Conservation (phyloP, 2,113 vertebrate genomes). For the Channa maculata region DNA sequence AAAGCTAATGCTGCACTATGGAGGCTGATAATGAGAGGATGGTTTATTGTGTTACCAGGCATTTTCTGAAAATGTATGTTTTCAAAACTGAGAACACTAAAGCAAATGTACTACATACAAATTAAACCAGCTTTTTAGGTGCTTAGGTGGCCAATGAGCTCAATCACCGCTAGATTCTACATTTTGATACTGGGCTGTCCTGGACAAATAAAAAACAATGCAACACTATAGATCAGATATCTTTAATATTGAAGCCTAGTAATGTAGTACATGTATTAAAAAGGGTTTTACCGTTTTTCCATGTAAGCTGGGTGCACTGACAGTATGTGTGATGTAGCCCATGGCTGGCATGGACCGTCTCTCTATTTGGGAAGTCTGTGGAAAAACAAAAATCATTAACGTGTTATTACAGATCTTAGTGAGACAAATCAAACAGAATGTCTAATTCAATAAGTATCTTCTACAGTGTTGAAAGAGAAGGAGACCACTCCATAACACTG, state of each 20-base stretch:
- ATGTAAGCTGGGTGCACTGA: constrained; percentile 96
- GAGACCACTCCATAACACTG: constrained; percentile 40
- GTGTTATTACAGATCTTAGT: constrained; percentile 49
- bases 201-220: background rate
- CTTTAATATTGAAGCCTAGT: constrained; percentile 2
- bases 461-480: constrained; percentile 29
- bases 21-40: background rate
- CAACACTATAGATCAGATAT: background rate
- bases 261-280: background rate
- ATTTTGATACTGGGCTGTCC: background rate
- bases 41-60: background rate
- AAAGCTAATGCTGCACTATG: constrained; percentile 31
- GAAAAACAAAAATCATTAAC: constrained; percentile 55
- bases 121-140: background rate
- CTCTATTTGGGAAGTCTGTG: constrained; percentile 89
- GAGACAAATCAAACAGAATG: constrained; percentile 72
- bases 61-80: constrained; percentile 3
- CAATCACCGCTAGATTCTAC: constrained; percentile 12
- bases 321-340: constrained; percentile 99
- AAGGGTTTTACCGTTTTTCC: constrained; percentile 92
- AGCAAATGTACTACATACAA: background rate
- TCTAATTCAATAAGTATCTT: constrained; percentile 52
- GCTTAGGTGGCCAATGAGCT: no score
- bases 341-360: constrained; percentile 93
- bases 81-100: constrained; percentile 5